These are phyloP conservation scores for Ormyrus nitidulus DNA, from an alignment of 2,888 invertebrate genomes.

Conservation along the genomic window DNA sequence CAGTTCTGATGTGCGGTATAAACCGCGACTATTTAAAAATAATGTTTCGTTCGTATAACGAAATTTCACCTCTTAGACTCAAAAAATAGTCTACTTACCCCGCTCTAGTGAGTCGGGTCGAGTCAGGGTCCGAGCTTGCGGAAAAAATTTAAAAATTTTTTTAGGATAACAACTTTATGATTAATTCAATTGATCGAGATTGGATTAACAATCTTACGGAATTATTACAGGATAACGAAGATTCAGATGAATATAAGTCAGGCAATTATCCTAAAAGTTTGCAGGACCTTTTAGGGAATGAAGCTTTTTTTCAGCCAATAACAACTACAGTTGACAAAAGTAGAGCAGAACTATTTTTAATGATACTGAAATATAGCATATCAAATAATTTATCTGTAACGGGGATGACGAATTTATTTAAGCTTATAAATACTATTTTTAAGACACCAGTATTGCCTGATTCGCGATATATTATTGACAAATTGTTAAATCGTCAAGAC, in stretches of 20 bases:
- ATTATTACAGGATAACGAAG: too few relatives aligned
- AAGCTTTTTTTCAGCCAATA: not conserved
- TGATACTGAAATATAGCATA: slow-evolving; percentile 20
- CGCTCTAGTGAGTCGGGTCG: too few relatives aligned
- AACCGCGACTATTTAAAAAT: too few relatives aligned
- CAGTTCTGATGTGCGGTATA: too few relatives aligned
- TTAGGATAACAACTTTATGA: too few relatives aligned
- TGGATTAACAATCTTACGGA: too few relatives aligned
- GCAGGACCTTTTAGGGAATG: not conserved
- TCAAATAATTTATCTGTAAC: slow-evolving; percentile 14
- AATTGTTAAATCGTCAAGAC: slow-evolving; percentile 9
- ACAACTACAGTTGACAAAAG: not conserved
- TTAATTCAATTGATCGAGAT: too few relatives aligned
- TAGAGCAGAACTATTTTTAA: slow-evolving; percentile 34
- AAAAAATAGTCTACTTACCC: too few relatives aligned
- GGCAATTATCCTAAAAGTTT: not conserved
- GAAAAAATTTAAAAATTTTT: too few relatives aligned
- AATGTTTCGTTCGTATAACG: too few relatives aligned
- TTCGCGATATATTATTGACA: slow-evolving; percentile 1
- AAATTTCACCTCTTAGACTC: too few relatives aligned
- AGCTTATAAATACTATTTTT: slow-evolving; percentile 31
- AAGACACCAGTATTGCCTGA: slow-evolving; percentile 15
- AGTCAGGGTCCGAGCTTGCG: too few relatives aligned
- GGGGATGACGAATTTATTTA: slow-evolving; percentile 28
- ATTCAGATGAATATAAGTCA: not conserved